Conservation (phyloP, 2,888 invertebrate species). For the Ceriagrion tenellum region DNA sequence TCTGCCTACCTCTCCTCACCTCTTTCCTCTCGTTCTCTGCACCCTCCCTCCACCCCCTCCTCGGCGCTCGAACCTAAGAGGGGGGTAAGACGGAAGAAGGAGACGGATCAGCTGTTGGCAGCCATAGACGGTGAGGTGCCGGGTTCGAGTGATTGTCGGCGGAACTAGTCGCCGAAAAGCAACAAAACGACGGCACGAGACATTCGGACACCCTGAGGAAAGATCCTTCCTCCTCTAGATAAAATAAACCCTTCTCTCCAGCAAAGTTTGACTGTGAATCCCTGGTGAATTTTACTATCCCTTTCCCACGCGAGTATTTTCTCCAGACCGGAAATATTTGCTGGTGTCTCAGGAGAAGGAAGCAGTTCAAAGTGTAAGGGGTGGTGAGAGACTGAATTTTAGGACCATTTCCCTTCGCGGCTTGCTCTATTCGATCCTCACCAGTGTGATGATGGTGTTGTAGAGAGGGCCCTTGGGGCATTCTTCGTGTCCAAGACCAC, state of each 20-base stretch:
- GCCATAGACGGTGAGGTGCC: constrained; percentile 10
- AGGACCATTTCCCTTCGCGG: not conserved
- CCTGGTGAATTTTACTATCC: not conserved
- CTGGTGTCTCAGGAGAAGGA: not conserved
- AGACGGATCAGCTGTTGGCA: constrained; percentile 51
- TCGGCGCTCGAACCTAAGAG: not conserved
- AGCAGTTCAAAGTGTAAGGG: not conserved
- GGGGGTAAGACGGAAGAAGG: not conserved
- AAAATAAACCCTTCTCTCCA: too few species aligned
- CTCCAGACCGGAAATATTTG: not conserved
- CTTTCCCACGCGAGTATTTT: not conserved
- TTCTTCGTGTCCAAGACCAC: not conserved
- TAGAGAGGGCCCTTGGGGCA: not conserved
- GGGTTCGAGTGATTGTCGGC: constrained; percentile 12
- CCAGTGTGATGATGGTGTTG: not conserved
- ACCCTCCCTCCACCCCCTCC: not conserved
- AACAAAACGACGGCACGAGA: not conserved
- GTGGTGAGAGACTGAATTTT: not conserved
- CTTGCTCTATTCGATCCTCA: not conserved
- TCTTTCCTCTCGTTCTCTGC: not conserved
- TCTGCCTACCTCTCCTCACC: not conserved
- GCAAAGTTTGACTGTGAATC: not conserved
- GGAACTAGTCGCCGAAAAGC: not conserved
- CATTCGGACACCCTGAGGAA: not conserved
- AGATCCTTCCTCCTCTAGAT: too few species aligned